Base-by-base conservation (phyloP, 2,888 invertebrate genomes). In the Ypsolopha sequella region DNA sequence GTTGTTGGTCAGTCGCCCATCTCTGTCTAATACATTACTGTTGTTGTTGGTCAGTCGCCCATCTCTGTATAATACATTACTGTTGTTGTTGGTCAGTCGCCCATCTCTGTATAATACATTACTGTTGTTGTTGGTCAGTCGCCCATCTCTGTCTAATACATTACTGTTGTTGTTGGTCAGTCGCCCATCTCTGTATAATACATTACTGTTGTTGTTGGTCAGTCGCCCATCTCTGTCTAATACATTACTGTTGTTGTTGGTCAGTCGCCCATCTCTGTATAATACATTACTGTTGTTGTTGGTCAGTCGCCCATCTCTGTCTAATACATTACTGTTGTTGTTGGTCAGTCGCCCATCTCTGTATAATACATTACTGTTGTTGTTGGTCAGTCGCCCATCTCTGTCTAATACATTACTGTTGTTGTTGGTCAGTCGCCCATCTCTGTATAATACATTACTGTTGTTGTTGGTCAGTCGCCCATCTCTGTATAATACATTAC, bases 251-350 rank as follows among this genome's bases (percentile, higher is more conserved):
- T n/a, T n/a, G n/a, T n/a, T n/a, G 36, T 48, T 36, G 9, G 36
- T 11, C 34, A 33, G 34, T 24, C 36, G 36, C 13, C 47, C 47
- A 48, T 48, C 36, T 48, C 34, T 11, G 33, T 46, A 7, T 46
- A 35, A 47, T 47, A 47, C 36, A 11, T 47, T 47, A n/a, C n/a
- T n/a, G n/a, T n/a, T n/a, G n/a, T n/a, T n/a, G 36, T 48, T 36
- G 9, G 36, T 11, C 34, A 33, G 34, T 24, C 36, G 36, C 13
- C 47, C 47, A 48, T 48, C 36, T 48, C 34, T 11, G 33, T 46
- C 24, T 46, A 35, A 47, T 47, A 47, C 36, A 11, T 47, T 47
- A n/a, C n/a, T n/a, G n/a, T n/a, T n/a, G n/a, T n/a, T n/a, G 36
- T 48, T 36, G 9, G 36, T 11, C 34, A 33, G 34, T 24, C 36